Conservation (phyloP, 1,140 invertebrate species). For the Globodera rostochiensis region DNA sequence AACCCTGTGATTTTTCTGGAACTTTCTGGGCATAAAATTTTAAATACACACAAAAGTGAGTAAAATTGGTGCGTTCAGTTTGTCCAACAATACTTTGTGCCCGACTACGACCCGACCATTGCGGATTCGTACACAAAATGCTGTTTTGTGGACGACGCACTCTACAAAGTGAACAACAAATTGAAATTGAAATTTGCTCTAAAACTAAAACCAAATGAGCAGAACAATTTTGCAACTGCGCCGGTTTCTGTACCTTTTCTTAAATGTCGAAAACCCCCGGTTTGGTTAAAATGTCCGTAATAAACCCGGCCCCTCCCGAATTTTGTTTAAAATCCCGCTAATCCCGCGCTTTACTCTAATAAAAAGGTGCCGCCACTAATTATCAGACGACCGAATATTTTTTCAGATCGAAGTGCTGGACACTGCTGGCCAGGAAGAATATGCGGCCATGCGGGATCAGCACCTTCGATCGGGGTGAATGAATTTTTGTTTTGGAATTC, state of each 20-base stretch:
- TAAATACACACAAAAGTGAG: too few relatives aligned
- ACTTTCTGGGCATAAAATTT: too few relatives aligned
- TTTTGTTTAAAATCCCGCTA: too few relatives aligned
- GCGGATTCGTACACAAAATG: constrained; percentile 82
- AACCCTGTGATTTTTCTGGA: too few relatives aligned
- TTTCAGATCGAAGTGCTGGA: constrained; percentile 75
- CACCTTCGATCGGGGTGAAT: constrained; percentile 83
- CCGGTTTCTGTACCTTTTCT: too few relatives aligned
- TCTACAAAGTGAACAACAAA: constrained; percentile 49
- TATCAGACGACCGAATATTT: constrained; percentile 14
- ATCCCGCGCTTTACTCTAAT: neutral
- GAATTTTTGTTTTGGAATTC: too few relatives aligned
- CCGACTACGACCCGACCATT: constrained; percentile 86
- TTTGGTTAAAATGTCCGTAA: too few relatives aligned
- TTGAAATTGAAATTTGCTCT: neutral
- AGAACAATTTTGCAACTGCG: too few relatives aligned
- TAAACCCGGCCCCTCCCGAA: too few relatives aligned
- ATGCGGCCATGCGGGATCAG: constrained; percentile 89
- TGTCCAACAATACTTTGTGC: constrained; percentile 73
- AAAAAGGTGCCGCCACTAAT: neutral
- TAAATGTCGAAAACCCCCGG: too few relatives aligned
- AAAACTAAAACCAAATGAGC: too few relatives aligned
- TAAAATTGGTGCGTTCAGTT: constrained; percentile 3
- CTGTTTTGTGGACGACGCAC: constrained; percentile 60
- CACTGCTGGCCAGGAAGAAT: constrained; percentile 96